Percentiles rank a stretch among this genome's conserved stretches.
Evolutionary conservation across 2,888 invertebrate species (phyloP).

Genomic region (Eumacrocentrus americanus): DNA sequence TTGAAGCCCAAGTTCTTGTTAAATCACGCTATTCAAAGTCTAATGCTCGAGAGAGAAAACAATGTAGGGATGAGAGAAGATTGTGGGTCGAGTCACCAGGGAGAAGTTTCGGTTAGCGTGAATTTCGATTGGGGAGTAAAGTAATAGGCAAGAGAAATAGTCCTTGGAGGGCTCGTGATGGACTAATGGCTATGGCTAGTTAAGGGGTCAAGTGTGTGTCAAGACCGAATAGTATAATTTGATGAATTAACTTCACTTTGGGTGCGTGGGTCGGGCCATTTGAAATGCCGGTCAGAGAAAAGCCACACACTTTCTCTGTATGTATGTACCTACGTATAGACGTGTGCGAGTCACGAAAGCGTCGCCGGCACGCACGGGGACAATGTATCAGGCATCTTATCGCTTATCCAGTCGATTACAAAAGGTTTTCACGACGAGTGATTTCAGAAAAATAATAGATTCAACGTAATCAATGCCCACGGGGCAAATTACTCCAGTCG

Average conservation of each 20-base stretch:
- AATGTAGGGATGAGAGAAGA: background rate
- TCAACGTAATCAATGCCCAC: background rate
- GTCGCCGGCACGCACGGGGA: conserved; percentile 21
- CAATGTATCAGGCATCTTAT: conserved; percentile 22
- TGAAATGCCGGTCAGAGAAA: conserved; percentile 1
- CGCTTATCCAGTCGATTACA: conserved; percentile 12
- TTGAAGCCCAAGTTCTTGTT: too few relatives aligned
- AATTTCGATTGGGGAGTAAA: conserved; percentile 22
- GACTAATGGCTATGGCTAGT: background rate
- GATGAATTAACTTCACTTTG: background rate
- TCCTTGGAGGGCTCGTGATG: conserved; percentile 6
- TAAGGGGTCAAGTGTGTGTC: background rate
- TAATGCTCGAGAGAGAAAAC: conserved; percentile 8
- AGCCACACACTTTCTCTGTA: background rate
- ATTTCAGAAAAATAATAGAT: background rate
- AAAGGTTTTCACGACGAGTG: conserved; percentile 4
- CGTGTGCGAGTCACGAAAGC: conserved; percentile 23
- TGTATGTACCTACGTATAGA: background rate
- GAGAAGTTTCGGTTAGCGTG: conserved; percentile 20
- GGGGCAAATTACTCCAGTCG: too few relatives aligned
- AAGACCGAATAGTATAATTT: background rate
- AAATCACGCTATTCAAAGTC: too few relatives aligned
- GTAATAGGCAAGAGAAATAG: conserved; percentile 16
- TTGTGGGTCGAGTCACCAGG: conserved; percentile 12
- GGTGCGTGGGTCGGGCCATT: conserved; percentile 1